Percentiles rank a stretch among this genome's conserved stretches.
phyloP scores from a whole-genome alignment of 2,797 vertebrate genomes.

The Myotis vivesi region DNA sequence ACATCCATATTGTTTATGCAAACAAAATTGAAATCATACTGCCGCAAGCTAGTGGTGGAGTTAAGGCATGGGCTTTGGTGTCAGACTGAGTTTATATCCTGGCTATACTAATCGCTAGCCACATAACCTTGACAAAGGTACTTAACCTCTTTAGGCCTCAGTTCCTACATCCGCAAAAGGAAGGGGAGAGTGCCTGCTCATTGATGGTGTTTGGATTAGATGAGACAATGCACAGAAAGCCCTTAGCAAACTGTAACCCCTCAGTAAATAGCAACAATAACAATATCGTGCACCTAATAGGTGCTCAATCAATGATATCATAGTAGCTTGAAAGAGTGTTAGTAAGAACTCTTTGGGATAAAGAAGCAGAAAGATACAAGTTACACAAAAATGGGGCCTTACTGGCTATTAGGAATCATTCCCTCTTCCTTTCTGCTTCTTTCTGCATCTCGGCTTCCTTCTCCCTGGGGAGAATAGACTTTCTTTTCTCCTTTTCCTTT shows the following conservation, averaged over 20 bases:
- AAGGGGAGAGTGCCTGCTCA: background rate
- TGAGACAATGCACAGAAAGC: background rate
- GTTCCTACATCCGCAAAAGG: background rate
- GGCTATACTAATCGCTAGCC: background rate
- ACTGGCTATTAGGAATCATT: rapidly evolving
- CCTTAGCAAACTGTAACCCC: background rate
- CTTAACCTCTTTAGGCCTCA: background rate
- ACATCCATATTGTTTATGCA: background rate
- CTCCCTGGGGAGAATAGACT: background rate
- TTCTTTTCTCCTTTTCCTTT: background rate
- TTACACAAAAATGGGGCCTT: background rate
- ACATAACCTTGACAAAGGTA: background rate
- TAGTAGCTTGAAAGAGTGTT: background rate
- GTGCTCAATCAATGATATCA: background rate
- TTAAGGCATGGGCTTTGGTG: background rate
- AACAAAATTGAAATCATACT: background rate
- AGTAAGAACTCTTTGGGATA: background rate
- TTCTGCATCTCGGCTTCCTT: background rate
- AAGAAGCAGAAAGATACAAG: background rate
- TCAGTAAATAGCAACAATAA: background rate
- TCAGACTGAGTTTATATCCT: background rate
- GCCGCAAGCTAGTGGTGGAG: rapidly evolving
- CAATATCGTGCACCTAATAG: background rate
- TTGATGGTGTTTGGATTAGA: background rate
- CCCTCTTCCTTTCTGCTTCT: background rate